These are phyloP conservation scores for Sphecodes monilicornis DNA, from an alignment of 2,888 invertebrate genomes.

Conservation along the genomic window DNA sequence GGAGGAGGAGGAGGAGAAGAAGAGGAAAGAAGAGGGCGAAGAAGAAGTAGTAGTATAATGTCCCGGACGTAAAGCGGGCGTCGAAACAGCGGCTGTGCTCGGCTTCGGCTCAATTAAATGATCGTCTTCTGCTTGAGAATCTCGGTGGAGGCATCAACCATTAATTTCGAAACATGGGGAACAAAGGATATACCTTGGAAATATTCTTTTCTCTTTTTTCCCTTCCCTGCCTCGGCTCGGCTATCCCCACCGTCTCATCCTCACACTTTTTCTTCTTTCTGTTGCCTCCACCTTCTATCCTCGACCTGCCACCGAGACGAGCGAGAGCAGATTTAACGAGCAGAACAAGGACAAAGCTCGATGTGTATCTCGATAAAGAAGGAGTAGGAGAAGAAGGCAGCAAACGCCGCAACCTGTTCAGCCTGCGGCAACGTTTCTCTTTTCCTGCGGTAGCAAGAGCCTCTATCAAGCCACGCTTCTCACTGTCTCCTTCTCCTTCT, in stretches of 20 bases:
- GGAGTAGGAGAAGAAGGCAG: constrained; percentile 53
- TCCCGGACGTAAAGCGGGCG: constrained; percentile 66
- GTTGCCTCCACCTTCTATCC: constrained; percentile 44
- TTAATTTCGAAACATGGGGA: constrained; percentile 82
- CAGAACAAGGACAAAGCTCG: constrained; percentile 36
- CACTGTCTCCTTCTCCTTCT: constrained; percentile 39
- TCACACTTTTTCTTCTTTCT: constrained; percentile 20
- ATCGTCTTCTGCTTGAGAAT: constrained; percentile 75
- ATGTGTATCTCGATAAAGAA: constrained; percentile 28
- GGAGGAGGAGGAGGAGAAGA: constrained; percentile 1
- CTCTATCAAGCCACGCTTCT: constrained; percentile 71
- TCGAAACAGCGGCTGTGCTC: constrained; percentile 67
- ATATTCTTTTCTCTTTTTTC: constrained; percentile 67
- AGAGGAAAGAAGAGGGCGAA: constrained; percentile 23
- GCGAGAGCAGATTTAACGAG: constrained; percentile 58
- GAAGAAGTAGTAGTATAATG: constrained; percentile 59
- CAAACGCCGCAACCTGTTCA: constrained; percentile 78
- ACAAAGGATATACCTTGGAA: constrained; percentile 80
- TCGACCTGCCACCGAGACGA: constrained; percentile 66
- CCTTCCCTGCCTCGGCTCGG: constrained; percentile 33
- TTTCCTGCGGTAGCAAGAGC: constrained; percentile 77
- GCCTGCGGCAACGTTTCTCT: constrained; percentile 78
- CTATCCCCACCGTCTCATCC: constrained; percentile 14
- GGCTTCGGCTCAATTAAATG: constrained; percentile 77
- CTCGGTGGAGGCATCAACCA: constrained; percentile 75